Evolutionary conservation across 2,888 invertebrate species (phyloP).

Genomic region (Stictocephala bisonia): DNA sequence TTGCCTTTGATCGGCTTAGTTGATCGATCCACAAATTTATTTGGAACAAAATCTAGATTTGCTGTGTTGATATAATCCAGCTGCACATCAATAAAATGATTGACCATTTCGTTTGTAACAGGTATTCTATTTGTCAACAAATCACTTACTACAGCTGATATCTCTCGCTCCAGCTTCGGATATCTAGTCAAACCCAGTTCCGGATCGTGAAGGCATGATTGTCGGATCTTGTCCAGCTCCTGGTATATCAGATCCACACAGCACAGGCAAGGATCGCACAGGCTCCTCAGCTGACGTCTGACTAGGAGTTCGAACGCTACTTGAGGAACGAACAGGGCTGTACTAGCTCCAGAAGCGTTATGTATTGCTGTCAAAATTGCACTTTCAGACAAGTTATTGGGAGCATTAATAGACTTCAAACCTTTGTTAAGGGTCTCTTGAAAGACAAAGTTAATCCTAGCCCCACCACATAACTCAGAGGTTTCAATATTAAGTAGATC

Average conservation of each 20-base stretch:
- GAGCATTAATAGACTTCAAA: constrained; percentile 70
- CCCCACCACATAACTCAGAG: constrained; percentile 68
- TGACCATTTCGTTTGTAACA: constrained; percentile 73
- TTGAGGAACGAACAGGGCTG: constrained; percentile 65
- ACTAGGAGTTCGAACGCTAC: constrained; percentile 74
- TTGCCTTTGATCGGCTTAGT: no score
- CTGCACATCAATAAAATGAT: constrained; percentile 72
- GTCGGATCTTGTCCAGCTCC: constrained; percentile 74
- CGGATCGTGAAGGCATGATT: constrained; percentile 71
- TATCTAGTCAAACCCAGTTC: constrained; percentile 72
- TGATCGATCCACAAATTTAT: no score
- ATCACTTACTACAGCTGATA: constrained; percentile 72
- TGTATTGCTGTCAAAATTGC: constrained; percentile 74
- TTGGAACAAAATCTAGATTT: constrained; percentile 71
- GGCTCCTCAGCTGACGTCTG: constrained; percentile 72
- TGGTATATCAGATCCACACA: constrained; percentile 74
- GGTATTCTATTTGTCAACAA: constrained; percentile 69
- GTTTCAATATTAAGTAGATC: constrained; percentile 72
- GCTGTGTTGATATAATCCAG: constrained; percentile 75
- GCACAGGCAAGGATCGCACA: constrained; percentile 72
- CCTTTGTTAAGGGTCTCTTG: constrained; percentile 73
- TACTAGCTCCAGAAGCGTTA: constrained; percentile 70
- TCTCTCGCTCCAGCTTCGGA: constrained; percentile 72
- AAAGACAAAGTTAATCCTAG: constrained; percentile 75
- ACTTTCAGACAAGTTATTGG: constrained; percentile 69